phyloP scores from a whole-genome alignment of 2,888 invertebrate genomes.

The Drosophila subquinaria region DNA sequence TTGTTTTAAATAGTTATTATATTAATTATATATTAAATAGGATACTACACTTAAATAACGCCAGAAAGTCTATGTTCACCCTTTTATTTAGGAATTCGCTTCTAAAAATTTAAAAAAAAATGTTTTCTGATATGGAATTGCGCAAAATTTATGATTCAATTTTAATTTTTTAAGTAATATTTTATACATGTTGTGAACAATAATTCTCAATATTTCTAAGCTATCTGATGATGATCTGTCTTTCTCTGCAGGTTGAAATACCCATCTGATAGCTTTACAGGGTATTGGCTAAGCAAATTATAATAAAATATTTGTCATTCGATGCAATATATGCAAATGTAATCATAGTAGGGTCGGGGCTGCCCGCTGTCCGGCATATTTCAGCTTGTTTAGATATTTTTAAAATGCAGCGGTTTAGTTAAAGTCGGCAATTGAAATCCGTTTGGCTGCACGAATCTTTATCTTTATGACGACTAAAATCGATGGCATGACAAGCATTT shows the following conservation, averaged over 20 bases:
- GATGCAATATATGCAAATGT: constrained; percentile 23
- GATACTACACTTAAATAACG: too few species aligned
- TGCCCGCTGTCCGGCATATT: constrained; percentile 25
- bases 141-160: too few species aligned
- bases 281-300: constrained; percentile 15
- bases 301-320: constrained; percentile 54
- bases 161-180: background rate
- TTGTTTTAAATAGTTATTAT: background rate
- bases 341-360: background rate
- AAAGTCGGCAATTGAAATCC: constrained; percentile 28
- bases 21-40: background rate
- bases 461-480: constrained; percentile 8
- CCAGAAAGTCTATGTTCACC: too few species aligned
- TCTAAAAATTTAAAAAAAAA: too few species aligned
- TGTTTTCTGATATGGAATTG: too few species aligned
- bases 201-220: too few species aligned
- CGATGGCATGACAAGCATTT: constrained; percentile 37
- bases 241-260: background rate
- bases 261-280: background rate
- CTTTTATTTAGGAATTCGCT: too few species aligned
- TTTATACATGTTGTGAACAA: too few species aligned
- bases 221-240: background rate
- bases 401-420: constrained; percentile 27
- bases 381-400: constrained; percentile 28
- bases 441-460: constrained; percentile 43